These are phyloP conservation scores for Tiphia femorata DNA, from an alignment of 2,888 invertebrate species.

Conservation along the genomic window DNA sequence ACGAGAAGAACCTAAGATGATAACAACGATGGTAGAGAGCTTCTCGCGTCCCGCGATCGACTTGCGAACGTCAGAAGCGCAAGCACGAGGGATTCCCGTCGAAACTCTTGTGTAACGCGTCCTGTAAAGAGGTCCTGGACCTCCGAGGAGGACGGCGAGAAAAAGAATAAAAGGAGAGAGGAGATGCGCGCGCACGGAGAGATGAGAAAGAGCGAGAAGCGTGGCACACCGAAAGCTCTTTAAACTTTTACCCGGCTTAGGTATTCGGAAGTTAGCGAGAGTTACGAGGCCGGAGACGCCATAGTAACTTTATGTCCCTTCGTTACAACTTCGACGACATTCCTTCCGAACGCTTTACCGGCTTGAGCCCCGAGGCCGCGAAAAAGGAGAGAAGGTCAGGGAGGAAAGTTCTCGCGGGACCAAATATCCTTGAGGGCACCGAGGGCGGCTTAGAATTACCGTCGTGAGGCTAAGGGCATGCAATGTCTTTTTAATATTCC, in stretches of 20 bases:
- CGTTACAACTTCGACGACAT: conserved; percentile 28
- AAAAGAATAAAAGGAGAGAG: not conserved
- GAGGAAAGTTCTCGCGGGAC: not conserved
- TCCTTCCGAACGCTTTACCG: conserved; percentile 19
- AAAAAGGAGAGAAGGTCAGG: conserved; percentile 7
- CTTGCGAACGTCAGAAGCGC: too few species aligned
- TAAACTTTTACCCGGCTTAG: conserved; percentile 23
- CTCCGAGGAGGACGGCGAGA: not conserved
- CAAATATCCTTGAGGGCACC: too few species aligned
- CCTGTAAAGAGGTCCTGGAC: too few species aligned
- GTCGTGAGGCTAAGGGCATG: too few species aligned
- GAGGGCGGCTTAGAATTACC: too few species aligned
- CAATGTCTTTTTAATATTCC: too few species aligned
- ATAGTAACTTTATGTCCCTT: conserved; percentile 23
- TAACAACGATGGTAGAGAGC: too few species aligned
- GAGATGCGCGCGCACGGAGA: not conserved
- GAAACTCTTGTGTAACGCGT: too few species aligned
- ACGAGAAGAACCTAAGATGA: too few species aligned
- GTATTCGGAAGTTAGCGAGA: conserved; percentile 29
- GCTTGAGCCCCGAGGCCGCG: conserved; percentile 9
- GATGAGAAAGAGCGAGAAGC: not conserved
- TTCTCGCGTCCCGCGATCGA: too few species aligned
- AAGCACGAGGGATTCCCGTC: too few species aligned
- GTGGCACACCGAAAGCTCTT: conserved; percentile 23
- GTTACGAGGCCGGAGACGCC: conserved; percentile 16